Percentiles rank a stretch among this genome's conserved stretches.
Conservation (phyloP, 2,888 invertebrate species). For the Catonia carolina region DNA sequence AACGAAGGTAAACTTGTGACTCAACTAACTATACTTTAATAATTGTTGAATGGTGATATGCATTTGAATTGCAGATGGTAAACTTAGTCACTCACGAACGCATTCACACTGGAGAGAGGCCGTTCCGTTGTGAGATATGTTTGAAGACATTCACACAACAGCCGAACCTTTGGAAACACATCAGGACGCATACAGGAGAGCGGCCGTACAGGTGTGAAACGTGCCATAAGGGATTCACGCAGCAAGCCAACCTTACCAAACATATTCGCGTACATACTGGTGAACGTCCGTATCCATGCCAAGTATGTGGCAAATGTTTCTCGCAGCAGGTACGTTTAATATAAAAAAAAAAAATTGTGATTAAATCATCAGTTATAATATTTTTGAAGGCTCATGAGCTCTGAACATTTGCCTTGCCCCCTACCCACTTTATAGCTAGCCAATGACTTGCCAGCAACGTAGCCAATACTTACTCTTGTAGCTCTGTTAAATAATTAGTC, state of each 20-base stretch:
- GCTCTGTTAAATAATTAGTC: too few relatives aligned
- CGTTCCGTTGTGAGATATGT: constrained; percentile 38
- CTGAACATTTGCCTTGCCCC: too few relatives aligned
- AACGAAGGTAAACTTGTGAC: too few relatives aligned
- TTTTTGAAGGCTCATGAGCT: too few relatives aligned
- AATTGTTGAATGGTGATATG: background rate
- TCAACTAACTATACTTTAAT: too few relatives aligned
- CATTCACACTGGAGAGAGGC: constrained; percentile 36
- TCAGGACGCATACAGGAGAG: constrained; percentile 39
- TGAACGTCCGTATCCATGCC: constrained; percentile 32
- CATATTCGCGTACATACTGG: constrained; percentile 35
- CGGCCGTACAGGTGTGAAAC: constrained; percentile 33
- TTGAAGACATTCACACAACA: constrained; percentile 39
- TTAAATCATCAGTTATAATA: too few relatives aligned
- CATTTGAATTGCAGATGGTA: constrained; percentile 19
- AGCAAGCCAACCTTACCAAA: constrained; percentile 33
- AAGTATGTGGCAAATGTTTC: constrained; percentile 29
- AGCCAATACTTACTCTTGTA: too few relatives aligned
- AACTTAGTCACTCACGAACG: constrained; percentile 29
- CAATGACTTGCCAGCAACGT: too few relatives aligned
- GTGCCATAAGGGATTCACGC: constrained; percentile 32
- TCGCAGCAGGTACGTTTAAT: constrained; percentile 31
- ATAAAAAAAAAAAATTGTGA: too few relatives aligned
- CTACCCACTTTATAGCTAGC: too few relatives aligned
- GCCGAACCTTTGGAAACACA: constrained; percentile 39